phyloP scores from a whole-genome alignment of 2,113 vertebrate genomes.

The Puffinus mauretanicus region DNA sequence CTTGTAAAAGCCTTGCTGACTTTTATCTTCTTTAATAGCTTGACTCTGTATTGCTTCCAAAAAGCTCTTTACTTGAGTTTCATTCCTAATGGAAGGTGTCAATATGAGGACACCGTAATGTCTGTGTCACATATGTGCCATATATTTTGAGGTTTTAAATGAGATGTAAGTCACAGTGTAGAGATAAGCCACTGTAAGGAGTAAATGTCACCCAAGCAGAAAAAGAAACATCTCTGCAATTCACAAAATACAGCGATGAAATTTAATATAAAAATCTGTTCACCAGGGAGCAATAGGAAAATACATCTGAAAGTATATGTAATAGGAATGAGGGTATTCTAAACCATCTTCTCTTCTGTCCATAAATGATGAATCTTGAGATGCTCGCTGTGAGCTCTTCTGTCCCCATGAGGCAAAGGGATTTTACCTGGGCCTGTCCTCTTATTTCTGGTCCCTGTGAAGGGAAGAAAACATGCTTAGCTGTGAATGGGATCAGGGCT shows the following conservation, averaged over 20 bases:
- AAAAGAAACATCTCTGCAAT: not conserved
- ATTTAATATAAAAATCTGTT: not conserved
- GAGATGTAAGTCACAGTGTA: not conserved
- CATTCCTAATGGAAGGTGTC: not conserved
- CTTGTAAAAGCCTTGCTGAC: not conserved
- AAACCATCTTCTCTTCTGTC: not conserved
- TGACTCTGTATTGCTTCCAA: not conserved
- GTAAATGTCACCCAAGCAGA: not conserved
- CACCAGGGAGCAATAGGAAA: not conserved
- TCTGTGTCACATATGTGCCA: not conserved
- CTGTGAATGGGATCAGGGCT: not conserved
- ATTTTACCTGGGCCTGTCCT: not conserved
- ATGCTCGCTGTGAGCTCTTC: not conserved
- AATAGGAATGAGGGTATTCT: not conserved
- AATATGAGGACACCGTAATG: not conserved
- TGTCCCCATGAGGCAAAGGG: not conserved
- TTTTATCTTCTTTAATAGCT: constrained; percentile 8
- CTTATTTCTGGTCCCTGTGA: not conserved
- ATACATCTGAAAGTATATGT: not conserved
- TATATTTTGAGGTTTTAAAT: not conserved
- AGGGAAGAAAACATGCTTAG: not conserved
- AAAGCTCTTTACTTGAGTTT: not conserved
- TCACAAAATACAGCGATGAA: not conserved
- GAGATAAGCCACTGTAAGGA: not conserved
- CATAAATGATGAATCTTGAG: not conserved